A percentile compares a stretch with the other conserved stretches of the same genome.
These are phyloP conservation scores for Chelmon rostratus DNA, from an alignment of 2,797 vertebrate genomes.

Conservation along the genomic window DNA sequence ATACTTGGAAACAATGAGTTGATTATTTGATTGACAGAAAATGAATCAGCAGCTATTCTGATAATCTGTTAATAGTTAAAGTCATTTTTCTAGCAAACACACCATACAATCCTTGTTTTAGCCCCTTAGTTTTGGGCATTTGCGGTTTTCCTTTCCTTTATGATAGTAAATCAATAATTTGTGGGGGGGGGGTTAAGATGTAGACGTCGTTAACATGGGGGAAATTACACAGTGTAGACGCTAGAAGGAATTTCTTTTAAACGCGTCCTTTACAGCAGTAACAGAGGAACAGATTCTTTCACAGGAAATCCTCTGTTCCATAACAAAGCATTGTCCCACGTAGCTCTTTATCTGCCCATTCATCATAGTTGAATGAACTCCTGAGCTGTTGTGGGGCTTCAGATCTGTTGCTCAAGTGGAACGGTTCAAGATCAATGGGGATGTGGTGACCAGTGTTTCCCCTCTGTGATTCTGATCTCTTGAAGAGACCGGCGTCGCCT, in stretches of 20 bases:
- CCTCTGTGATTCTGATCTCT: conserved; percentile 65
- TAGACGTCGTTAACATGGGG: background rate
- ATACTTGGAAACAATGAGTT: too few species aligned
- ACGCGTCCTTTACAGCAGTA: conserved; percentile 5
- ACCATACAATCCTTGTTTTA: too few species aligned
- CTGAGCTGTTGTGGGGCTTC: conserved; percentile 11
- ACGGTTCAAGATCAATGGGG: conserved; percentile 43
- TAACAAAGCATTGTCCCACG: conserved; percentile 4
- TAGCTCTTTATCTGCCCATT: background rate
- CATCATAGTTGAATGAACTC: background rate
- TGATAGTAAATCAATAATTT: background rate
- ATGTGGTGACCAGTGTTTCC: conserved; percentile 74
- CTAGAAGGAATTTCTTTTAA: background rate
- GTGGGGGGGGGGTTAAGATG: background rate
- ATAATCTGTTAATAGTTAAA: background rate
- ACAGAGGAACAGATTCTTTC: background rate
- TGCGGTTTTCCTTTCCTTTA: background rate
- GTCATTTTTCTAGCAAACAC: too few species aligned
- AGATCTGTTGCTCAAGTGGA: conserved; percentile 42
- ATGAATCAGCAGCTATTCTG: background rate
- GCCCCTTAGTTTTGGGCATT: too few species aligned
- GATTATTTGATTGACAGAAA: too few species aligned
- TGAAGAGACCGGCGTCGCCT: conserved; percentile 41
- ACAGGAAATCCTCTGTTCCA: conserved; percentile 13
- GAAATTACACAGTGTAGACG: too few species aligned